Conservation (phyloP, 2,888 invertebrate genomes). For the Dryadula phaetusa region DNA sequence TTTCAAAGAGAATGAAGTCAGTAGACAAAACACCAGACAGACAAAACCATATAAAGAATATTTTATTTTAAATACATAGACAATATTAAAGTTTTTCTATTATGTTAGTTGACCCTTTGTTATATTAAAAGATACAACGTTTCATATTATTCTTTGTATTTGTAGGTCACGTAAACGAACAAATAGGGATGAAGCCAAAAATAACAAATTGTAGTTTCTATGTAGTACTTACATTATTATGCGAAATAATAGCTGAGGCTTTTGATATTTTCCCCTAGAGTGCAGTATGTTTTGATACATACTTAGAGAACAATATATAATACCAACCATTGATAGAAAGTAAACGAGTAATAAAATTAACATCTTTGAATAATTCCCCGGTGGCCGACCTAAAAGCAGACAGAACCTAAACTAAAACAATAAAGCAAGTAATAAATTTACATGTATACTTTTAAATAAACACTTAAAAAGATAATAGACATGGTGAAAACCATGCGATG, state of each 20-base stretch:
- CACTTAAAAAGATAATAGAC: too few species aligned
- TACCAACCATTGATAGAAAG: background rate
- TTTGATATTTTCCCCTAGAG: constrained; percentile 8
- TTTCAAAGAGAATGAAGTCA: constrained; percentile 14
- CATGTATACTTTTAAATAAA: too few species aligned
- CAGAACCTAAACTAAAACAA: background rate
- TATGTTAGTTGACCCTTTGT: constrained; percentile 8
- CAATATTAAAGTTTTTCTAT: constrained; percentile 3
- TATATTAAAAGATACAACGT: background rate
- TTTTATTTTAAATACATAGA: constrained; percentile 21
- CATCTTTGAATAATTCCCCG: background rate
- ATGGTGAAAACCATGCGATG: too few species aligned
- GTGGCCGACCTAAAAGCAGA: background rate
- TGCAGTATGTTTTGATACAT: background rate
- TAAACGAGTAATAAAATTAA: background rate
- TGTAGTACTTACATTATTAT: constrained; percentile 5
- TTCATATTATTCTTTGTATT: constrained; percentile 4
- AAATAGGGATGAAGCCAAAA: constrained; percentile 12
- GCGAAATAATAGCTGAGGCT: background rate
- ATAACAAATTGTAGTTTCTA: constrained; percentile 19
- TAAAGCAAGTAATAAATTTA: background rate
- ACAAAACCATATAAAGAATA: constrained; percentile 7
- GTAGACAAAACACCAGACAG: constrained; percentile 2
- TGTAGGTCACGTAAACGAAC: constrained; percentile 15
- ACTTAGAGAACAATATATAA: constrained; percentile 3